Conservation (phyloP, 1,140 invertebrate genomes). For the Phymorhynchus buccinoides region DNA sequence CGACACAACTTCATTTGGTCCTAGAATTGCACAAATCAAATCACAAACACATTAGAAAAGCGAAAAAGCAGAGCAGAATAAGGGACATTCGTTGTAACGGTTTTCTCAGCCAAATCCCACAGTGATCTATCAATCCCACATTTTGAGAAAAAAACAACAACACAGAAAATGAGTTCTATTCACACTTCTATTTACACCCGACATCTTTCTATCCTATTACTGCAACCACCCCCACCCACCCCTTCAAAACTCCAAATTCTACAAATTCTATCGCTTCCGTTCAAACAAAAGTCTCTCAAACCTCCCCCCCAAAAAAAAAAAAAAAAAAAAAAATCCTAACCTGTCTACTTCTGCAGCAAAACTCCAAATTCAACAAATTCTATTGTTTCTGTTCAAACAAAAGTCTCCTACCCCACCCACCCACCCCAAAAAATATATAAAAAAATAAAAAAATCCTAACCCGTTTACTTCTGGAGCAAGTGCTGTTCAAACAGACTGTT, state of each 20-base stretch:
- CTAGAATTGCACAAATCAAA: too few relatives aligned
- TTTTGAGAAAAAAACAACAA: background rate
- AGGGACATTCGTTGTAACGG: too few relatives aligned
- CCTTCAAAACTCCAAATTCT: background rate
- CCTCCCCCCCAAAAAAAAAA: background rate
- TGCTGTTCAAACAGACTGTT: conserved; percentile 31
- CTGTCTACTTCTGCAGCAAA: background rate
- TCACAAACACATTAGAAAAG: too few relatives aligned
- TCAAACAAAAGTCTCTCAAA: background rate
- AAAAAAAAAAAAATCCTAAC: background rate
- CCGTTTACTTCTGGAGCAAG: background rate
- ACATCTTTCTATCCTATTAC: too few relatives aligned
- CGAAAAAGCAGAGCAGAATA: too few relatives aligned
- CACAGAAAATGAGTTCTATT: background rate
- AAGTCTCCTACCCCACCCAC: background rate
- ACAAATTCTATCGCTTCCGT: background rate
- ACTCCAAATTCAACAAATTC: background rate
- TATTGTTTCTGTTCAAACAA: background rate
- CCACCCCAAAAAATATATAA: background rate
- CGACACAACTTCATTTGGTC: too few relatives aligned
- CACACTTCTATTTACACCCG: too few relatives aligned
- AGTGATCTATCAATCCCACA: background rate
- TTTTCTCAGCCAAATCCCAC: too few relatives aligned
- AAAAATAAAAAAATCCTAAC: background rate
- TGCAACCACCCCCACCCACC: background rate